Conservation (phyloP, 2,888 invertebrate species). For the Zygaena filipendulae region DNA sequence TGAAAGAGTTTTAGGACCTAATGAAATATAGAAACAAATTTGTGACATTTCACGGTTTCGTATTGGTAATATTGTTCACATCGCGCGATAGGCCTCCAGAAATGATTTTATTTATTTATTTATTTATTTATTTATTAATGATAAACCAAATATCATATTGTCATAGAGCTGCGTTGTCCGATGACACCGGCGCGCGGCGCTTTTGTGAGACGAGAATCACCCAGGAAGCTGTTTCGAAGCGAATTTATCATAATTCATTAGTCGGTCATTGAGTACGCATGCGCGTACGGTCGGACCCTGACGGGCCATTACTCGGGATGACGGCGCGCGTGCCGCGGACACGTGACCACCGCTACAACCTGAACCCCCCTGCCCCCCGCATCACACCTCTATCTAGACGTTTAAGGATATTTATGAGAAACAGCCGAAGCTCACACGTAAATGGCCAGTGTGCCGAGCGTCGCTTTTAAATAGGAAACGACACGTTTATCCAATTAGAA, state of each 20-base stretch:
- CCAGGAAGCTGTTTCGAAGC: slow-evolving; percentile 43
- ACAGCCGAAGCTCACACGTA: slow-evolving; percentile 39
- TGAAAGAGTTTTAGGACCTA: too few relatives aligned
- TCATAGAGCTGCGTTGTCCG: too few relatives aligned
- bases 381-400: slow-evolving; percentile 26
- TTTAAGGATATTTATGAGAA: too few relatives aligned
- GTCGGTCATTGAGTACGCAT: slow-evolving; percentile 48
- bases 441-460: slow-evolving; percentile 52
- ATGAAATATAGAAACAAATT: too few relatives aligned
- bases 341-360: slow-evolving; percentile 4
- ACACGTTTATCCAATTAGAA: slow-evolving; percentile 70
- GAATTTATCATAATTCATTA: slow-evolving; percentile 53
- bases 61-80: too few relatives aligned
- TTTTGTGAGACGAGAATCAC: slow-evolving; percentile 36
- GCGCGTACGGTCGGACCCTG: slow-evolving; percentile 29
- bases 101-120: too few relatives aligned
- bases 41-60: too few relatives aligned
- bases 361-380: slow-evolving; percentile 21
- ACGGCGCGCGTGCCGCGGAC: slow-evolving; percentile 55
- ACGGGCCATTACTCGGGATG: slow-evolving; percentile 59
- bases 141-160: too few relatives aligned
- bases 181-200: slow-evolving; percentile 7
- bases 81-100: too few relatives aligned
- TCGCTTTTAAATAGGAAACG: slow-evolving; percentile 69
- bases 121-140: too few relatives aligned